Evolutionary conservation across 1,140 invertebrate species (phyloP), one percentile per base, ranked within the genome.

Genomic region (Drosophila suzukii): DNA sequence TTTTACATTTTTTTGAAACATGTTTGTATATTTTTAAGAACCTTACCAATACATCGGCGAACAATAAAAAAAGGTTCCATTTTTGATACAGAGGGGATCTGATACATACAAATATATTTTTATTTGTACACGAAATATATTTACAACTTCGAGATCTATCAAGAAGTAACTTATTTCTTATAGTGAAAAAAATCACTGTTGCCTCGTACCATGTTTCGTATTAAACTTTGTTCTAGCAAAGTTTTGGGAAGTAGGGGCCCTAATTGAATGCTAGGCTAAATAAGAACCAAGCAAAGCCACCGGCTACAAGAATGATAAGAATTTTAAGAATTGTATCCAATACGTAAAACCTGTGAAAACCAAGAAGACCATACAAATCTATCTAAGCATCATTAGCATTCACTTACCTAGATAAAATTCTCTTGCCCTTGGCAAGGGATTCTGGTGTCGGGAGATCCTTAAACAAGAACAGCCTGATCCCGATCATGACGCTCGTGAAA

Each of bases 381-480:
- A 3, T 11, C 8, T 13, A 7, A 12, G 2, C 1, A 5, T 32
- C 11, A 15, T 3, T 4, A 4, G 11, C 12, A 0, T 6, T 1
- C 20, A 63, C 32, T 34, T 4, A 65, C 61, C n/a, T 43, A n/a
- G 4, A 41, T 6, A 27, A 7, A n/a, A 36, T 34, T 15, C 46
- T 24, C 0, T 2, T 34, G 5, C 44, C 71, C 12, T 30, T n/a
- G 13, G 94, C 93, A 34, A 96, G 78, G 3, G 94, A 95, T 36
- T 78, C 65, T 7, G 55, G 43, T 2, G 93, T 94, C 1, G 94
- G 79, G 58, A 95, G 94, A 47, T 97, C 96, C 63, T 96, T 96
- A 3, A 96, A 91, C 10, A 97, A 62, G 80, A 95, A 96, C 3
- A 94, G 92, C 47, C 95, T 93, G 8, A 95, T 86, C 34, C 96